Base-by-base conservation (phyloP, 92 coral and sea anemone genomes). In the Siderastrea siderea region DNA sequence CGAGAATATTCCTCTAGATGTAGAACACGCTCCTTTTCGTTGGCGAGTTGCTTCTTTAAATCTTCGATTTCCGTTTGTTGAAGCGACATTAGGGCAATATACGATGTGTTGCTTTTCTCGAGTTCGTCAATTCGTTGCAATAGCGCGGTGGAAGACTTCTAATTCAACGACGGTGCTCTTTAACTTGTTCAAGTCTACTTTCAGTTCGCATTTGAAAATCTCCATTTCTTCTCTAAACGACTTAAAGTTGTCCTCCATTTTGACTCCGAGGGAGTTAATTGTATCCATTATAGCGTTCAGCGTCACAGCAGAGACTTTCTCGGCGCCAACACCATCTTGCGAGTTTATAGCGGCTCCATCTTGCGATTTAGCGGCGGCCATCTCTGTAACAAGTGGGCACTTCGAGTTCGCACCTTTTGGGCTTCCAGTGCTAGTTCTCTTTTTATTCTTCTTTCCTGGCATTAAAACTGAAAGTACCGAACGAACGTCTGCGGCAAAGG, bases 61-160 rank as follows among this genome's bases (percentile, higher is more conserved):
- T 68, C 50, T 7, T 68, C 48, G 48, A 68, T 68, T 45, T 68
- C 73, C 14, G 73, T 38, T 68, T 68, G 73, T 16, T 68, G 73
- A 7, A 6, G 49, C 49, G 48, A 45, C 50, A 68, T 3, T 68
- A 45, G 73, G 73, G 73, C 12, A 6, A 7, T 44, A 11, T 68
- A 68, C 16, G 15, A 44, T 6, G 11, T 44, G 73, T 68, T 68
- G 14, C 16, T 68, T 43, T 68, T 46, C 73, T 68, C 73, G 14
- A 68, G 73, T 38, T 68, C 73, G 17, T 43, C 49, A 3, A 68
- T 46, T 44, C 49, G 51, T 45, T 68, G 8, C 73, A n/a, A 68
- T 45, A 45, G 9, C 73, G 9, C 50, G 14, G 48, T 68, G 15
- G 73, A 68, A 68, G 50, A 44, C 73, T 68, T 68, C 73, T 9